Evolutionary conservation across 2,113 vertebrate species (phyloP), one percentile per base, ranked within the genome.

Genomic region (Hemicordylus capensis): DNA sequence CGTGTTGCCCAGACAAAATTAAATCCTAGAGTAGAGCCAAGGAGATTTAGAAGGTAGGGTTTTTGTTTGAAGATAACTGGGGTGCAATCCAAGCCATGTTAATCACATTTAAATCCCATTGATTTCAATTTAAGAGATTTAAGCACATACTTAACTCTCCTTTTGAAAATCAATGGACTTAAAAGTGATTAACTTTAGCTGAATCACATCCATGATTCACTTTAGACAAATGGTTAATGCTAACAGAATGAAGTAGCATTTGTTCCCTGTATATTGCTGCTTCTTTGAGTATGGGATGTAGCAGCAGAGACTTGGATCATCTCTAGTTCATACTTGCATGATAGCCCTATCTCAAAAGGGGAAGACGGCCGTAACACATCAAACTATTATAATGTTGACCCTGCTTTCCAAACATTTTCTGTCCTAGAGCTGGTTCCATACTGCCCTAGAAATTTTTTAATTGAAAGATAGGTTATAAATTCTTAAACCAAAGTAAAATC

Each of bases 261-360:
- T 39, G 42, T 87, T 64, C 85, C 11, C 88, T 88, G 15, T 77
- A 75, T 48, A 56, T 66, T 66, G 22, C n/a, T 34, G 37, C n/a
- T 31, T 0, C 54, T 76, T 42, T 1, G 19, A 24, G 4, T 46
- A 58, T 58, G n/a, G 22, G 64, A n/a, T 51, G 28, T 7, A 51
- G 46, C 44, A 75, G 48, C 11, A 24, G 39, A 69, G 37, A 17
- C 51, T 54, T 51, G 48, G 12, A 12, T 51, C 51, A 54, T 54
- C 51, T 39, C 39, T 9, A 69, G 19, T 20, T 34, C 14, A 66
- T n/a, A 66, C 28, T 66, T 66, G 63, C 63, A 66, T 31, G 63
- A 14, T 31, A n/a, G 28, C 26, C 28, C 11, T 14, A 31, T n/a
- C 51, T 17, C 17, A 15, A n/a, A 7, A 54, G 51, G 51, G 12